Evolutionary conservation across 1,140 invertebrate genomes (phyloP).

Genomic region (Linepithema humile): DNA sequence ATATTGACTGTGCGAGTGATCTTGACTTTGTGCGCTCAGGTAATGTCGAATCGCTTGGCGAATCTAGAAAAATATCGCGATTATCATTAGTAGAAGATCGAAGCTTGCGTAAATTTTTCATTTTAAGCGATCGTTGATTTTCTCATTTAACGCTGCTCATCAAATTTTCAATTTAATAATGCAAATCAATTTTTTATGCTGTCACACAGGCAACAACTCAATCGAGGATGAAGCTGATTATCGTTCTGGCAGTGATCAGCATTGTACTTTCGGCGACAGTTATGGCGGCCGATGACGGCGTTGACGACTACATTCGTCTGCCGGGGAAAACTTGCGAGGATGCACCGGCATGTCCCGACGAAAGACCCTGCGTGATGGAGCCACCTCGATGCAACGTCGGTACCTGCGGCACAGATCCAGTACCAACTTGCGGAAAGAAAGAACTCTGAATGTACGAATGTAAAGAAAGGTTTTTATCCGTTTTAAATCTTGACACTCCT

Average conservation of each 20-base stretch:
- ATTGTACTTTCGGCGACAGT: conserved; percentile 24
- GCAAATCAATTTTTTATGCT: not conserved
- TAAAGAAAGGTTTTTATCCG: not conserved
- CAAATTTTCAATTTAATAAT: not conserved
- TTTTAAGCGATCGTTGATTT: not conserved
- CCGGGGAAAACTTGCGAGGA: conserved; percentile 70
- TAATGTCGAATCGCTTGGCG: not conserved
- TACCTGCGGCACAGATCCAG: conserved; percentile 61
- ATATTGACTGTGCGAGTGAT: not conserved
- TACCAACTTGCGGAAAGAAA: conserved; percentile 69
- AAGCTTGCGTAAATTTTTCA: not conserved
- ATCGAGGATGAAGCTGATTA: conserved; percentile 40
- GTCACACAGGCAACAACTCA: not conserved
- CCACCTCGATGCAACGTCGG: conserved; percentile 65
- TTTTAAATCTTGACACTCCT: not conserved
- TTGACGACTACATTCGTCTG: conserved; percentile 70
- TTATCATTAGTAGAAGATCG: not conserved
- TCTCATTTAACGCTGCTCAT: not conserved
- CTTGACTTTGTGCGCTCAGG: not conserved
- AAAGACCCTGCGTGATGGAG: conserved; percentile 67
- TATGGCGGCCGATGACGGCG: conserved; percentile 1
- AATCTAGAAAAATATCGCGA: not conserved
- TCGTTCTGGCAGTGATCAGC: conserved; percentile 41
- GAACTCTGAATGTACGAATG: not conserved
- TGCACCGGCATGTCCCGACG: conserved; percentile 71